Evolutionary conservation across 2,888 invertebrate genomes (phyloP).

Genomic region (Dyspetes luteomarginatus): DNA sequence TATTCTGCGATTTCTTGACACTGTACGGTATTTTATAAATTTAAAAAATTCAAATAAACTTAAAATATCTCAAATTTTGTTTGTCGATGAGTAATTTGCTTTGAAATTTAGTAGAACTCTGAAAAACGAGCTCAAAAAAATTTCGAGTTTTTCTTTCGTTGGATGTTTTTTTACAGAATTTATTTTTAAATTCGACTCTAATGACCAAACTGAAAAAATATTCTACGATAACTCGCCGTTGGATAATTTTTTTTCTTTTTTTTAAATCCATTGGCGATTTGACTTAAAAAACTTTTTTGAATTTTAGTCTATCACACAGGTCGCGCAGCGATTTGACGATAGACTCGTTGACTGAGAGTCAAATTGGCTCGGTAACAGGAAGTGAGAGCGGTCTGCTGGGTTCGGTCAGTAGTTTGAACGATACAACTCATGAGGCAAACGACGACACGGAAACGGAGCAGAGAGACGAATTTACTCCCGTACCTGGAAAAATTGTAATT

Average conservation of each 20-base stretch:
- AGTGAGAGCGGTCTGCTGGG: constrained; percentile 82
- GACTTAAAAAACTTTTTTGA: constrained; percentile 53
- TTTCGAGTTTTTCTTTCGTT: no score
- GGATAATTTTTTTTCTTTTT: constrained; percentile 21
- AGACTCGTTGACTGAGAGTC: constrained; percentile 82
- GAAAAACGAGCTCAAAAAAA: no score
- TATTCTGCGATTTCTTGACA: no score
- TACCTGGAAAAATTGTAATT: constrained; percentile 87
- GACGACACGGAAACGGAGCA: constrained; percentile 83
- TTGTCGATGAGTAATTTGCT: no score
- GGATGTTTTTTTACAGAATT: no score
- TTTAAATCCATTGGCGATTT: constrained; percentile 21
- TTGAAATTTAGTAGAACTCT: no score
- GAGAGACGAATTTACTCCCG: constrained; percentile 86
- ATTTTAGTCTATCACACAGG: constrained; percentile 79
- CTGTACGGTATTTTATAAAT: no score
- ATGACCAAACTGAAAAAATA: background rate
- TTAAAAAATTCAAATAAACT: no score
- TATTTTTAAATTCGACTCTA: background rate
- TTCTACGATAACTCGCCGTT: constrained; percentile 19
- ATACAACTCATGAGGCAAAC: constrained; percentile 83
- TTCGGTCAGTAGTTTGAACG: constrained; percentile 85
- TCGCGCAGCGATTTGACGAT: constrained; percentile 82
- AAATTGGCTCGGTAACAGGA: constrained; percentile 81
- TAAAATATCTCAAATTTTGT: no score